Base-by-base conservation (phyloP, 2,888 invertebrate species). In the Tetragonula carbonaria region DNA sequence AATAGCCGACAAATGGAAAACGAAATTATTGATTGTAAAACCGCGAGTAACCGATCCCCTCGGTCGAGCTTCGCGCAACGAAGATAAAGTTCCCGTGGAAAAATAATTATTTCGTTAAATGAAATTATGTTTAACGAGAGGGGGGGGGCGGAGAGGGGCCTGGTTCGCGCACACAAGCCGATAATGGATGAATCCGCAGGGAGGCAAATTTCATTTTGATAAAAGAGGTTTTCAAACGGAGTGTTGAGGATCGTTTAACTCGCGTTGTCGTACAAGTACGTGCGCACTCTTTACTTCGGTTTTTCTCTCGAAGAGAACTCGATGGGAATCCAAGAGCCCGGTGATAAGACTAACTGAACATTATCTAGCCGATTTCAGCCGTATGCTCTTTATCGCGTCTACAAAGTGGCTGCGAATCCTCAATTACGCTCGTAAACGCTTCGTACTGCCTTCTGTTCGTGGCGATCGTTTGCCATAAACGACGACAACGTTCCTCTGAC, bases 171-270 rank as follows among this genome's bases (percentile, higher is more conserved):
- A 14, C 11, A 16, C 28, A 18, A 67, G n/a, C 71, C n/a, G 23
- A 4, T 78, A 65, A 79, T 73, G 75, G 21, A 75, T 45, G 68
- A 38, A 51, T 65, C 78, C 76, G 63, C 72, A 50, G 75, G 63
- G 88, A 75, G 80, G 85, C 18, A 62, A 89, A 90, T 91, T 90
- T 90, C 86, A 90, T 91, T 90, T 86, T 88, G 89, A 90, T 89
- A 90, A 88, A 88, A 86, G 80, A 83, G 91, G 86, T 90, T 90
- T 90, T 84, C 82, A 88, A 85, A 77, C 53, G 67, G 74, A 38
- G 62, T 63, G 72, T 65, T 38, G 78, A 67, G 68, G 78, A 78
- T 80, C 76, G 85, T 66, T 75, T 59, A 59, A 74, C 51, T 72
- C 63, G 59, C 74, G 38, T 28, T 70, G 50, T 70, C 76, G 71